Percentiles rank a stretch among this genome's conserved stretches.
These are phyloP conservation scores for Aphyosemion australe DNA, from an alignment of 2,113 vertebrate species.

Conservation along the genomic window DNA sequence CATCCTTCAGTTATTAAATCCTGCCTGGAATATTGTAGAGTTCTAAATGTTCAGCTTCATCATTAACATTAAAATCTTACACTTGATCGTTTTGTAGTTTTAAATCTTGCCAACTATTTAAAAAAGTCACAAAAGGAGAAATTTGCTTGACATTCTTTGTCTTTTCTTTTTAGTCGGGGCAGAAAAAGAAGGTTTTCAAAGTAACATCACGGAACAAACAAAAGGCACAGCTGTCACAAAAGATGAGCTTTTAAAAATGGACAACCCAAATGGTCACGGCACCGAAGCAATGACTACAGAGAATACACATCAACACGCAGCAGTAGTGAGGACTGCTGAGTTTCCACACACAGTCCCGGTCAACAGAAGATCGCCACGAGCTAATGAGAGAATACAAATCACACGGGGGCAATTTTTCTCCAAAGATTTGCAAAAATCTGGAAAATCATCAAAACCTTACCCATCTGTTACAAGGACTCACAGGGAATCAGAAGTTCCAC, in stretches of 20 bases:
- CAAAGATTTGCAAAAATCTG: slow-evolving; percentile 24
- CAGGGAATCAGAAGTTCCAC: slow-evolving; percentile 25
- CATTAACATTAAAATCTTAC: neutral
- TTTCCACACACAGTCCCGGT: slow-evolving; percentile 45
- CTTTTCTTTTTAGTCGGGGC: slow-evolving; percentile 45
- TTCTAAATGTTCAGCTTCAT: neutral
- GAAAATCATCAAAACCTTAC: slow-evolving; percentile 15
- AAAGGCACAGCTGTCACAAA: slow-evolving; percentile 47
- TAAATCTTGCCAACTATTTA: neutral
- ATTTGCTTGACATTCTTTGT: slow-evolving; percentile 27
- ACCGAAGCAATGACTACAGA: slow-evolving; percentile 41
- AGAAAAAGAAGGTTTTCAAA: slow-evolving; percentile 49
- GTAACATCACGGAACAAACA: slow-evolving; percentile 44
- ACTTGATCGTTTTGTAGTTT: neutral
- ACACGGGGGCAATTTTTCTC: slow-evolving; percentile 19
- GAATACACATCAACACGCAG: slow-evolving; percentile 24
- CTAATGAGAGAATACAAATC: slow-evolving; percentile 32
- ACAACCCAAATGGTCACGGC: slow-evolving; percentile 35
- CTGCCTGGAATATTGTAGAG: neutral
- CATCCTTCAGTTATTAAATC: neutral
- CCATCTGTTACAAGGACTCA: slow-evolving; percentile 18
- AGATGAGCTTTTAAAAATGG: slow-evolving; percentile 38
- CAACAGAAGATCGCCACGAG: slow-evolving; percentile 32
- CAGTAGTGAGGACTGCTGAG: slow-evolving; percentile 17
- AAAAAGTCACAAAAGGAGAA: neutral